Base-by-base conservation (phyloP, 2,113 vertebrate species). In the Emberiza fucata region DNA sequence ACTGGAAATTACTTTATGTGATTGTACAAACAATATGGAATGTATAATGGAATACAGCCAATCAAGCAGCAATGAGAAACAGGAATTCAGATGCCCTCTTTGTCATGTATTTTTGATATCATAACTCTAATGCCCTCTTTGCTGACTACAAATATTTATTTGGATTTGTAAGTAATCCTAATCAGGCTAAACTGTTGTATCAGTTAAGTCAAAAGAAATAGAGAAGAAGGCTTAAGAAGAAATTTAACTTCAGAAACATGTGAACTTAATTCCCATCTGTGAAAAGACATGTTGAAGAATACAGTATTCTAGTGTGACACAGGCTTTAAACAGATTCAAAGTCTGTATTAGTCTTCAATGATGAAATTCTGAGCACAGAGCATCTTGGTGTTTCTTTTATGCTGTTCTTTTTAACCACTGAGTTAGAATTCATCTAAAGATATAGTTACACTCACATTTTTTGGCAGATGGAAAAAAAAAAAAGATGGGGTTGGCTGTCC, bases 21-120 rank as follows among this genome's bases (percentile, higher is more conserved):
- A 92, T 56, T 70, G 82, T 54, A 86, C 93, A 92, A 95, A 95
- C 93, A 66, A 33, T 51, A 93, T 86, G 85, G 82, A 51, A 96
- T 92, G 88, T 65, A 20, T 68, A 81, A 94, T 94, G 92, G 88
- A 90, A 92, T 69, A 92, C 95, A 96, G 96, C 95, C 95, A 94
- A 17, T 71, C 92, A 96, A 97, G 95, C 94, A 96, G 95, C 90
- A 96, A 96, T 95, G 96, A 97, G 95, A 97, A 96, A 90, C 76
- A 95, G 95, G 90, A 97, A 96, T 94, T 96, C 93, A 96, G 93
- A 88, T 94, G 88, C 90, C 92, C 53, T 84, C 45, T 89, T 81
- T 88, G 72, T 71, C 65, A 47, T 17, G 42, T 89, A 68, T 35
- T 96, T 95, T 91, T 63, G 54, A 35, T 84, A 87, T 33, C 6